Base-by-base conservation (phyloP, 1,140 invertebrate genomes). In the Dryas iulia region DNA sequence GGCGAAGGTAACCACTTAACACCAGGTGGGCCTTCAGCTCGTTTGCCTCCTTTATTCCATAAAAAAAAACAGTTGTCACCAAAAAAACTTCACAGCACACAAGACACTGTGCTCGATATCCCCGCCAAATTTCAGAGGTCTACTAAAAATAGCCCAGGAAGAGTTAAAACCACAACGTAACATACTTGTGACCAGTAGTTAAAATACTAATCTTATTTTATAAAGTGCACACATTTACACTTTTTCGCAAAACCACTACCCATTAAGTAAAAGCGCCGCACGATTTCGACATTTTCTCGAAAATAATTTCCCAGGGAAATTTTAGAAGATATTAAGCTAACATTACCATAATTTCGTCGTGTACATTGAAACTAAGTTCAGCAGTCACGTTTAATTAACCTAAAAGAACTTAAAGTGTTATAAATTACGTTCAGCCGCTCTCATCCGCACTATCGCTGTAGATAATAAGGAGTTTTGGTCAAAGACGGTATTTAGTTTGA, bases 401-500 rank as follows among this genome's bases (percentile, higher is more conserved):
- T 54, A 63, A 63, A 63, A 63, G 61, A 63, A 63, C 5, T 26
- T 63, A 33, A 63, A 63, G 61, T 63, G 28, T 33, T 54, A 63
- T 63, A 52, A 59, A 66, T 66, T 66, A 58, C 35, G 33, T 35
- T 59, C 26, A 52, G 56, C 25, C 56, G 62, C 47, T 14, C 24
- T 47, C 63, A 26, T 65, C 57, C 10, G 35, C 64, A 66, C 53
- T 69, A 62, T 62, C 59, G 11, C 67, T 39, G 2, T 18, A 62
- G 33, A 63, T 62, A 59, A 77, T 71, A 77, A 76, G 72, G 68
- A 72, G 69, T 76, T 82, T 77, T 73, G 67, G 71, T 78, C 71
- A 66, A 76, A 82, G 72, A 76, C 69, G 65, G 59, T 72, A 73
- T 73, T 82, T 83, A 83, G 73, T 79, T 78, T 84, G 79, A 84